phyloP scores from a whole-genome alignment of 2,888 invertebrate genomes.

The Cephus sareptanus region DNA sequence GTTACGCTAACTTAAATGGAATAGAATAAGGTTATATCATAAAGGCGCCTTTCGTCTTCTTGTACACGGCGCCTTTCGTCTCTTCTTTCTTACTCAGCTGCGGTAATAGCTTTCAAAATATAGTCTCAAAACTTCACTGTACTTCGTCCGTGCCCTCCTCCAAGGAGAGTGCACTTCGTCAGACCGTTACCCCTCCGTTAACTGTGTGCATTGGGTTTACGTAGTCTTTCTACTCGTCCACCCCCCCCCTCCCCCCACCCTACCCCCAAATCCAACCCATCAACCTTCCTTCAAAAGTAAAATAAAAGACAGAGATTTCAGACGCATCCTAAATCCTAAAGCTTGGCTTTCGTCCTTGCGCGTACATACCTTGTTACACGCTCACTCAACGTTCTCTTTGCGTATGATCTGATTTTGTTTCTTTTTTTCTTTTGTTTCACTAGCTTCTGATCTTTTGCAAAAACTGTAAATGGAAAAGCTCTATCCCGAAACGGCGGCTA shows the following conservation, averaged over 20 bases:
- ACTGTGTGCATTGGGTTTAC: constrained; percentile 6
- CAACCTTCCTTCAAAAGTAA: not conserved
- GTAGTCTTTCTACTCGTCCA: not conserved
- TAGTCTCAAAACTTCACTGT: constrained; percentile 28
- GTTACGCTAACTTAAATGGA: constrained; percentile 22
- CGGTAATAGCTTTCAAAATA: constrained; percentile 42
- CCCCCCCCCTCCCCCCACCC: not conserved
- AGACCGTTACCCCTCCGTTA: not conserved
- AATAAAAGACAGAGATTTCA: not conserved
- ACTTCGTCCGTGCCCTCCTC: constrained; percentile 11
- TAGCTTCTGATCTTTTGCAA: not conserved
- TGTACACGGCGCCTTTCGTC: constrained; percentile 2
- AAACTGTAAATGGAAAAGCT: not conserved
- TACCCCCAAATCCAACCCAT: not conserved
- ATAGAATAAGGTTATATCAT: constrained; percentile 19
- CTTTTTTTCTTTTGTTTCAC: not conserved
- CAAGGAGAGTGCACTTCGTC: constrained; percentile 9
- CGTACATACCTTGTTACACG: not conserved
- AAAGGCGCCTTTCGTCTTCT: constrained; percentile 13
- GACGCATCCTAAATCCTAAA: not conserved
- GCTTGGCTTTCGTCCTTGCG: not conserved
- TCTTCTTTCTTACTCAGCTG: constrained; percentile 20
- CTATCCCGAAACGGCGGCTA: not conserved
- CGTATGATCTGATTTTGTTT: not conserved
- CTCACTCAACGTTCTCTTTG: not conserved